Base-by-base conservation (phyloP, 2,113 vertebrate species). In the Nycticryphes semicollaris region DNA sequence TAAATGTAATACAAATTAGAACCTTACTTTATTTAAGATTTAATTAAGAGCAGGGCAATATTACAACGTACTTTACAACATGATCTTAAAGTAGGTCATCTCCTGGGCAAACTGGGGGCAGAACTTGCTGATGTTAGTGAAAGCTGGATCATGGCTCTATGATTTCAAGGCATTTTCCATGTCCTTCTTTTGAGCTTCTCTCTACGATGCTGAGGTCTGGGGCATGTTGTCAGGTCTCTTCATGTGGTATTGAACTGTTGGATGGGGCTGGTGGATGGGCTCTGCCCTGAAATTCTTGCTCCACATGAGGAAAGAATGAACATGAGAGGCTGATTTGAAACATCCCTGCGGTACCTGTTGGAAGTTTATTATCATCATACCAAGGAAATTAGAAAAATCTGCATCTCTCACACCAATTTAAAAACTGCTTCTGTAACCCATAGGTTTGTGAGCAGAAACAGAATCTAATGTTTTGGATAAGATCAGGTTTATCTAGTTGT, bases 301-400 rank as follows among this genome's bases (percentile, higher is more conserved):
- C 3, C 1, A 11, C 6, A 8, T 10, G 10, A 7, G 41, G 27
- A 73, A 6, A 37, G 2, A 16, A 2, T 1, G 39, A 24, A 5
- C 0, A 1, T 24, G 31, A 59, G 27, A 4, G 43, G 33, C 30
- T 79, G 39, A 0, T 21, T 50, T 45, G 47, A 27, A 45, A 14
- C 5, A 5, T 8, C 51, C 13, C 31, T 21, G 21, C 25, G 73
- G 53, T 39, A 21, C 31, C 59, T 35, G 6, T 33, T 60, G 67
- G 9, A 21, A 16, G 30, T 37, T 74, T 5, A 63, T 37, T 7
- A 6, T n/a, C 22, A 23, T 4, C 27, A 13, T 4, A 23, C 2
- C 7, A 22, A 68, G 50, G 37, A 31, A 81, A 45, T 20, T 14
- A 24, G 56, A 33, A 70, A 57, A n/a, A 50, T 6, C 25, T 41